Percentiles rank a stretch among this genome's conserved stretches.
phyloP scores from a whole-genome alignment of 2,797 vertebrate genomes.

The Hoplostethus atlanticus region DNA sequence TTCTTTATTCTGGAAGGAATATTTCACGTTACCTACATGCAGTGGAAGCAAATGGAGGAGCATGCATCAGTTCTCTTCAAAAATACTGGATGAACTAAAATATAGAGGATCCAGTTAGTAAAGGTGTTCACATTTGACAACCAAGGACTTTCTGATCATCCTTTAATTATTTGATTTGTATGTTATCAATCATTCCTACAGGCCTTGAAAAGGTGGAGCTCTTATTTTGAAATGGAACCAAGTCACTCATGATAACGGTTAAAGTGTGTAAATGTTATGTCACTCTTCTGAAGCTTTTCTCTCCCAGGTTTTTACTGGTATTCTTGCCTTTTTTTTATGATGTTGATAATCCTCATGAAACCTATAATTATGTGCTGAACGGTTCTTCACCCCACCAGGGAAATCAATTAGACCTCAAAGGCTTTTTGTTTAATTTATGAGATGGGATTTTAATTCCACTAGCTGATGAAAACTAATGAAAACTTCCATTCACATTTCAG shows the following conservation, averaged over 20 bases:
- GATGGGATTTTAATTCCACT: conserved; percentile 70
- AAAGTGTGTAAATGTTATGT: conserved; percentile 34
- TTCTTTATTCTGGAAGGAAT: no score
- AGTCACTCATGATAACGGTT: not conserved
- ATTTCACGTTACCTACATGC: no score
- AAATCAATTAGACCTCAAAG: conserved; percentile 73
- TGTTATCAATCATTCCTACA: not conserved
- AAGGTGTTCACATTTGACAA: no score
- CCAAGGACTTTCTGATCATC: not conserved
- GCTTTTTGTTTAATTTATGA: conserved; percentile 67
- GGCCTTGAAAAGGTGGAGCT: no score
- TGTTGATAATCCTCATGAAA: conserved; percentile 66
- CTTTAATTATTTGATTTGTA: not conserved
- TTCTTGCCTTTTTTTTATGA: conserved; percentile 43
- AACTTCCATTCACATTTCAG: conserved; percentile 59
- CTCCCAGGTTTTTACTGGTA: conserved; percentile 35
- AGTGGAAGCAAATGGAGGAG: no score
- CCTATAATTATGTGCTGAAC: conserved; percentile 69
- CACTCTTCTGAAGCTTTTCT: conserved; percentile 51
- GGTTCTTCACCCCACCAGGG: conserved; percentile 56
- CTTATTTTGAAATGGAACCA: not conserved
- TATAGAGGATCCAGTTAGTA: no score
- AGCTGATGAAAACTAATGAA: conserved; percentile 71
- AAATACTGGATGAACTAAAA: no score
- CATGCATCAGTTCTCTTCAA: no score